These are phyloP conservation scores for Scylla paramamosain DNA, from an alignment of 1,140 invertebrate genomes.

Conservation along the genomic window DNA sequence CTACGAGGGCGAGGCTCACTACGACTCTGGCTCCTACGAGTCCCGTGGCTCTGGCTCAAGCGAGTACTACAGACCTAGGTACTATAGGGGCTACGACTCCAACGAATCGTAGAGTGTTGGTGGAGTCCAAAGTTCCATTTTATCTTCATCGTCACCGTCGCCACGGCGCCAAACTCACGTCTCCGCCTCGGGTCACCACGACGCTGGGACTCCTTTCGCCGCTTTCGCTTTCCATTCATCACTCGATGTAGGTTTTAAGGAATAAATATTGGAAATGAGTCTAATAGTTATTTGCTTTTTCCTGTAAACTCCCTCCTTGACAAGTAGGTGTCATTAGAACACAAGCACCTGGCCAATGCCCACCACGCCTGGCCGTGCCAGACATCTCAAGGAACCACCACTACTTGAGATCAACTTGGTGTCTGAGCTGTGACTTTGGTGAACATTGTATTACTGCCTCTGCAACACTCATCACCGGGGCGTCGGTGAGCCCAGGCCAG, in stretches of 20 bases:
- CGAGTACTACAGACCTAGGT: not conserved
- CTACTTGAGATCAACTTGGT: too few species aligned
- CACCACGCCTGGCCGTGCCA: too few species aligned
- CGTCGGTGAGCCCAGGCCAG: too few species aligned
- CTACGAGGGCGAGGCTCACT: conserved; percentile 24
- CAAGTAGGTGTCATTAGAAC: too few species aligned
- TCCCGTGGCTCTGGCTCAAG: not conserved
- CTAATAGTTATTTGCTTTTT: not conserved
- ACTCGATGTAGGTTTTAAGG: not conserved
- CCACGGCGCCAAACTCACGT: not conserved
- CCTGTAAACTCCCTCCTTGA: not conserved
- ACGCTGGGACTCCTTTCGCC: not conserved
- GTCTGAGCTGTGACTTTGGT: too few species aligned
- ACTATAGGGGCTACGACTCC: not conserved
- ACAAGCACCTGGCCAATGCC: too few species aligned
- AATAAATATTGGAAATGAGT: not conserved
- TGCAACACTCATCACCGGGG: too few species aligned
- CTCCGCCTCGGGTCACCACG: not conserved
- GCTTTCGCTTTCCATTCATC: not conserved
- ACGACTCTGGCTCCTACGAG: not conserved
- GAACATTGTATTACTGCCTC: too few species aligned
- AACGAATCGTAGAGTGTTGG: not conserved
- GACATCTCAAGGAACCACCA: too few species aligned
- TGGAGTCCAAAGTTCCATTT: not conserved
- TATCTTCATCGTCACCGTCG: not conserved